Conservation (phyloP, 1,140 invertebrate genomes). For the Apocrypta bakeri region DNA sequence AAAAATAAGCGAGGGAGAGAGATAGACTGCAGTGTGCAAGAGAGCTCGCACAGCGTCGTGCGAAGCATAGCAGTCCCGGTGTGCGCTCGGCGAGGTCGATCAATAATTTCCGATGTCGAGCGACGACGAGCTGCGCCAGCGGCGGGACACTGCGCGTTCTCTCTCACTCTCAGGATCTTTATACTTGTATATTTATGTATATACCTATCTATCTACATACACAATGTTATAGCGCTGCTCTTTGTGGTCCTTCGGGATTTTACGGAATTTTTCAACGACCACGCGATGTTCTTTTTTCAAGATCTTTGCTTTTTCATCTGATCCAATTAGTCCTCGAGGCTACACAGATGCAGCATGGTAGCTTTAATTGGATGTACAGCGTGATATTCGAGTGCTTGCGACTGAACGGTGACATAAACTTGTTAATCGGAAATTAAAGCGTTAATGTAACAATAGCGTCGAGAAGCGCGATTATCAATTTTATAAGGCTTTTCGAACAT, state of each 20-base stretch:
- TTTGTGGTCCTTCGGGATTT: background rate
- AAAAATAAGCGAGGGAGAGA: no score
- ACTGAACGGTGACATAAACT: no score
- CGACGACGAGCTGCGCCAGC: conserved; percentile 3
- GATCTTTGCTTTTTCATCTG: background rate
- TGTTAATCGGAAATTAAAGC: no score
- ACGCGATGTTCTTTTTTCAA: background rate
- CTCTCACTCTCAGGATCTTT: background rate
- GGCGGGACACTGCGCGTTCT: background rate
- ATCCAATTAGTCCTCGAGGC: background rate
- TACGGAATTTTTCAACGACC: background rate
- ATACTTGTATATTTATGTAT: background rate
- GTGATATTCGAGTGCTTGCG: no score
- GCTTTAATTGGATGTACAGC: no score
- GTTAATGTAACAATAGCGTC: no score
- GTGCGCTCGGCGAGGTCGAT: conserved; percentile 5
- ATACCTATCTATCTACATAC: no score
- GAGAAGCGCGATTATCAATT: no score
- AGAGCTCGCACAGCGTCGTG: background rate
- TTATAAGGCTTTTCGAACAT: no score
- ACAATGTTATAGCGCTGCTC: no score
- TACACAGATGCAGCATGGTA: no score
- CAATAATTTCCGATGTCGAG: conserved; percentile 19
- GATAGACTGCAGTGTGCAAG: background rate
- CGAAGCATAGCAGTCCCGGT: background rate